phyloP scores from a whole-genome alignment of 2,888 invertebrate genomes.

The Diachrysia chrysitis region DNA sequence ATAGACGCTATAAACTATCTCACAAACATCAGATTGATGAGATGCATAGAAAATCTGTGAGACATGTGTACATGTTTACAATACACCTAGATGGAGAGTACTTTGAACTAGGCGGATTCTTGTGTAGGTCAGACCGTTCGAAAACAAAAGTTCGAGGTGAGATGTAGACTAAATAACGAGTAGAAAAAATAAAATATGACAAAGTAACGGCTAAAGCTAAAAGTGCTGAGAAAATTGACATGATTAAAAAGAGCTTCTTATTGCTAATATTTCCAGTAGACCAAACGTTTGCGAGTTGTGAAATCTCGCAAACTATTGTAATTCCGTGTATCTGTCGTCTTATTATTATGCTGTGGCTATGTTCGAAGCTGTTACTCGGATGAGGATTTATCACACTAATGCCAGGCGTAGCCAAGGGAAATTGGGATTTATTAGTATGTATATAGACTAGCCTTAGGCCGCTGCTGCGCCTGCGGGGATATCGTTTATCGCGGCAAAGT shows the following conservation, averaged over 20 bases:
- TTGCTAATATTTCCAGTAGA: no score
- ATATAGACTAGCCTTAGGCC: no score
- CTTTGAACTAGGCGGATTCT: conserved; percentile 1
- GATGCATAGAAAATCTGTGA: background rate
- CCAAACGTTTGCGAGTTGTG: background rate
- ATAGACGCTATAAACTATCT: background rate
- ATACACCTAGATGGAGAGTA: conserved; percentile 3
- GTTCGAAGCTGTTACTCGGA: no score
- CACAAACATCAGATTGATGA: conserved; percentile 9
- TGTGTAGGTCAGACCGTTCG: conserved; percentile 10
- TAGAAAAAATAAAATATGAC: background rate
- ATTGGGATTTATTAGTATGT: no score
- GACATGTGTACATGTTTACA: conserved; percentile 7
- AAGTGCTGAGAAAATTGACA: background rate
- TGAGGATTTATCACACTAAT: no score
- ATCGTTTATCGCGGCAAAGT: no score
- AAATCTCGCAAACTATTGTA: conserved; percentile 19
- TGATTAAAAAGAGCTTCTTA: background rate
- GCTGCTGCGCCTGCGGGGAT: no score
- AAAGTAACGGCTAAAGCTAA: background rate
- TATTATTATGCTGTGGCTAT: conserved; percentile 11
- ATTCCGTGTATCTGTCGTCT: conserved; percentile 5
- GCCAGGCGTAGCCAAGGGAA: no score
- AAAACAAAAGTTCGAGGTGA: conserved; percentile 6
- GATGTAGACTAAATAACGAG: conserved; percentile 10